A percentile compares a stretch with the other conserved stretches of the same genome.
Evolutionary conservation across 2,113 vertebrate species (phyloP).

Genomic region (Vidua macroura): DNA sequence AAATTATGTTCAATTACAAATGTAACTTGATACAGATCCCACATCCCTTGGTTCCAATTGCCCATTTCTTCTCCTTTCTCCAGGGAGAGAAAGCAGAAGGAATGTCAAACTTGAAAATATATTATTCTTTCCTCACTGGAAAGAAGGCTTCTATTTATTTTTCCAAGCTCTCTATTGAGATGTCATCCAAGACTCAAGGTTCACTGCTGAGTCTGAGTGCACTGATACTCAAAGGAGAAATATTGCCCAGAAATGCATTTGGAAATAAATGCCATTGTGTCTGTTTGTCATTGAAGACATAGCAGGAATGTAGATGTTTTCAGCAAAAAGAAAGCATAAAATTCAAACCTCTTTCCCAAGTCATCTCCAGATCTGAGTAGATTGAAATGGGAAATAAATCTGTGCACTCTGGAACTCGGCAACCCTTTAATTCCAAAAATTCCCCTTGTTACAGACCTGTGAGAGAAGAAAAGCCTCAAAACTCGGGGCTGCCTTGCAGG

Average conservation of each 20-base stretch:
- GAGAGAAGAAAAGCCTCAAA: neutral
- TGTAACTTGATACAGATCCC: neutral
- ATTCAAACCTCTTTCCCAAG: neutral
- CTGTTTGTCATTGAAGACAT: neutral
- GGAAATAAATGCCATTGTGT: neutral
- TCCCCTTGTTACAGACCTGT: neutral
- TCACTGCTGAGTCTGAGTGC: conserved; percentile 27
- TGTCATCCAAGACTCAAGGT: conserved; percentile 27
- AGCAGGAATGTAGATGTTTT: neutral
- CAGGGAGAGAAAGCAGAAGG: neutral
- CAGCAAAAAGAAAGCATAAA: neutral
- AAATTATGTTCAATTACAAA: neutral
- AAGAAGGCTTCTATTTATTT: conserved; percentile 53
- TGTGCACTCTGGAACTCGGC: neutral
- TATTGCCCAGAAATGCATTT: neutral
- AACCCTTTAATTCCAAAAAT: neutral
- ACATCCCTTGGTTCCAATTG: neutral
- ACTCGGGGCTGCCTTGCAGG: neutral
- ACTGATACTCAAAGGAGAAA: conserved; percentile 24
- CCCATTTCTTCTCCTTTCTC: neutral
- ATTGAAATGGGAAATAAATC: neutral
- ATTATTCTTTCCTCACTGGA: conserved; percentile 25
- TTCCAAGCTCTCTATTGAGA: conserved; percentile 39
- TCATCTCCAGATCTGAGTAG: neutral
- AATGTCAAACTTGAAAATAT: conserved; percentile 6